Evolutionary conservation across 2,888 invertebrate species (phyloP), one percentile per base, ranked within the genome.

Genomic region (Germaria angustata): DNA sequence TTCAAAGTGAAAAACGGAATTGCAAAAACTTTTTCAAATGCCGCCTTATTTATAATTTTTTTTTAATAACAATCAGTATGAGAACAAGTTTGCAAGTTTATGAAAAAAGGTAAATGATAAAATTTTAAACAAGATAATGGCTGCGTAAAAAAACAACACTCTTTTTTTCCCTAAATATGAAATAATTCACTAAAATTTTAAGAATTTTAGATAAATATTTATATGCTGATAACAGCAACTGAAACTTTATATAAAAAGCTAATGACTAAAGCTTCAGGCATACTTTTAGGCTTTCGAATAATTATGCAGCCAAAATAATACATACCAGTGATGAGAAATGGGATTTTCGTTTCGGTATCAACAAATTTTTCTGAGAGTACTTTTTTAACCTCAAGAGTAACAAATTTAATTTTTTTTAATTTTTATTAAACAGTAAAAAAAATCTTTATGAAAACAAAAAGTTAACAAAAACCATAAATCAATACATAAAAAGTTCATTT

Each of bases 1-100:
- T 39, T 51, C 28, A 71, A 55, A 24, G 20, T 32, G 13, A 11
- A 32, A 36, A 24, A 2, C 24, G 6, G 59, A 80, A 61, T 80
- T 80, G 24, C 20, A 11, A 55, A 55, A 24, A 46, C 22, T 39
- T 57, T 15, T 20, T 0, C 13, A 41, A 55, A 46, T 20, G 22
- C 2, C 8, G 34, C 53, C 7, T n/a, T 72, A 72, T 80, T 69
- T 80, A 75, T 75, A 69, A 11, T 55, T 39, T 55, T 46, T 53
- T 17, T 2, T 8, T 24, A 39, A 73, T 15, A 49, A 51, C 15
- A 28, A 22, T 13, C 28, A n/a, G n/a, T 20, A 32, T n/a, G 41
- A 28, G 20, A 9, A 49, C n/a, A 34, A 22, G 13, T 24, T 36
- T 49, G 22, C 34, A 28, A 44, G 34, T 57, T 57, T 20, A 5